These are phyloP conservation scores for Heliconius aoede DNA, from an alignment of 2,888 invertebrate species.

Conservation along the genomic window DNA sequence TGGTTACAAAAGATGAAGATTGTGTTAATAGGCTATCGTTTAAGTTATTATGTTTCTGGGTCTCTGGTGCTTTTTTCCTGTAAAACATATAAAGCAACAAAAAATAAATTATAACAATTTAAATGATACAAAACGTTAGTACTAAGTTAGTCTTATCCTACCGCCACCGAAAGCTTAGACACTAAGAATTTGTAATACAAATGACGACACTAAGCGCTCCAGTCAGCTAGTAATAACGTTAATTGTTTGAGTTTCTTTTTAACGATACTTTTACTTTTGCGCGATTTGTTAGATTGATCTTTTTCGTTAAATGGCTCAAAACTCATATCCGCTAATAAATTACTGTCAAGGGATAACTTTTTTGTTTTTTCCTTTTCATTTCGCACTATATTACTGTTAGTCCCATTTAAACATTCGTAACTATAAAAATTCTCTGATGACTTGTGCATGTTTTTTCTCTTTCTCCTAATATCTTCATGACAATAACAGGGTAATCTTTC, in stretches of 20 bases:
- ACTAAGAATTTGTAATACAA: conserved; percentile 1
- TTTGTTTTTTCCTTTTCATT: conserved; percentile 15
- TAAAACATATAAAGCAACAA: conserved; percentile 72
- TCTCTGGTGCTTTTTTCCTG: conserved; percentile 77
- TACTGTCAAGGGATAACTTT: not conserved
- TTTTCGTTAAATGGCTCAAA: conserved; percentile 49
- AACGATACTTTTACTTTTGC: conserved; percentile 47
- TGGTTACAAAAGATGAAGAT: conserved; percentile 77
- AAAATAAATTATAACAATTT: conserved; percentile 52
- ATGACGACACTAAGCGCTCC: conserved; percentile 47
- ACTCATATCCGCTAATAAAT: conserved; percentile 24
- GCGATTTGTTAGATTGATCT: not conserved
- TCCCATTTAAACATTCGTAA: conserved; percentile 52
- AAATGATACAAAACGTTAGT: conserved; percentile 56
- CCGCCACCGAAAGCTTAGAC: conserved; percentile 55
- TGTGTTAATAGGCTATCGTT: conserved; percentile 73
- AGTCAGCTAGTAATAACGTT: conserved; percentile 59
- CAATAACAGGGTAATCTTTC: conserved; percentile 65
- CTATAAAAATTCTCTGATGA: conserved; percentile 55
- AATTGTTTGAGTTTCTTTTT: conserved; percentile 64
- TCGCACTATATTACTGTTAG: not conserved
- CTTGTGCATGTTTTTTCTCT: conserved; percentile 25
- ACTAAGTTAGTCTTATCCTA: conserved; percentile 46
- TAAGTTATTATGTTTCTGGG: conserved; percentile 78
- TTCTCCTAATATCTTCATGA: conserved; percentile 51